Evolutionary conservation across 2,113 vertebrate species (phyloP).

Genomic region (Aviceda subcristata): DNA sequence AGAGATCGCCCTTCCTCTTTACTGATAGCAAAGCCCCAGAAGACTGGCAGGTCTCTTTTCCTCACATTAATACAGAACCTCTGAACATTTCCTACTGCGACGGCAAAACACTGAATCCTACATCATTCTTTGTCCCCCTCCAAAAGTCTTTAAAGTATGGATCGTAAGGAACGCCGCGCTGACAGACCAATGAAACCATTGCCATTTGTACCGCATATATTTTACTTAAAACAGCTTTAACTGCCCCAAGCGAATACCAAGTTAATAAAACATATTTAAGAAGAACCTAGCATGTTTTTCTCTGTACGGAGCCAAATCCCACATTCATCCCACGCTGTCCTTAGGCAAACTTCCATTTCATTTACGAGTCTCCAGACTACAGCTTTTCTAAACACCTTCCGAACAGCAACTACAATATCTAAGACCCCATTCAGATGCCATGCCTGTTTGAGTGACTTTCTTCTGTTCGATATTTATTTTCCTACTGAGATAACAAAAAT

Average conservation of each 20-base stretch:
- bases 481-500: neutral
- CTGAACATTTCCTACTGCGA: neutral
- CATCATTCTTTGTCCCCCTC: neutral
- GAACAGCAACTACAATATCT: neutral
- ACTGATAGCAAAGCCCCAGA: neutral
- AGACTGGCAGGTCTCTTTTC: neutral
- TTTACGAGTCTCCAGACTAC: neutral
- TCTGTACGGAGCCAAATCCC: neutral
- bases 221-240: neutral
- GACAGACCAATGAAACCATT: neutral
- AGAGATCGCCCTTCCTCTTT: neutral
- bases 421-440: neutral
- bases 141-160: rapidly evolving
- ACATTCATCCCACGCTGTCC: constrained; percentile 1
- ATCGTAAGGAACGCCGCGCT: rapidly evolving
- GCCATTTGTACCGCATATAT: neutral
- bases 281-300: neutral
- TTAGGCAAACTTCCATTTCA: neutral
- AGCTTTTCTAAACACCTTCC: neutral
- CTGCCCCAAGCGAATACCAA: neutral
- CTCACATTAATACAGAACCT: neutral
- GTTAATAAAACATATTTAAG: constrained; percentile 33
- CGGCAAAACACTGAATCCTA: neutral
- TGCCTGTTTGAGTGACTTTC: neutral
- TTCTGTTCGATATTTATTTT: neutral